A percentile compares a stretch with the other conserved stretches of the same genome.
phyloP scores from a whole-genome alignment of 2,113 vertebrate genomes.

The Micromys minutus region DNA sequence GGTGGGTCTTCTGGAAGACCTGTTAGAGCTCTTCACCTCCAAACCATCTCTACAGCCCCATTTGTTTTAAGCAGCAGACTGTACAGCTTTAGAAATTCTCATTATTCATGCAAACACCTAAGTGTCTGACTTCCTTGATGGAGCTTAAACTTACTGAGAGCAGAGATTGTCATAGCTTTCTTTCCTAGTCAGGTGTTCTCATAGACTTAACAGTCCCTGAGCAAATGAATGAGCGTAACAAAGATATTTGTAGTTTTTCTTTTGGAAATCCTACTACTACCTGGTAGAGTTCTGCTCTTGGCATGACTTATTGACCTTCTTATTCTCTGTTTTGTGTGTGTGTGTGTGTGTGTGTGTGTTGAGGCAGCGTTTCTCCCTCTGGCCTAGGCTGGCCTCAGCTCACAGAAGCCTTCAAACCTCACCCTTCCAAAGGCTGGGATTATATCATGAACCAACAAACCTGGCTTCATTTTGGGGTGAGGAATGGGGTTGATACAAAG shows the following conservation, averaged over 20 bases:
- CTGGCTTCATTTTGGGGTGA: neutral
- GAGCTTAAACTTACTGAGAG: slow-evolving; percentile 18
- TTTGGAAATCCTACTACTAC: neutral
- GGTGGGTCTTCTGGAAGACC: neutral
- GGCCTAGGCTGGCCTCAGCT: neutral
- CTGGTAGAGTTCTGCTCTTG: neutral
- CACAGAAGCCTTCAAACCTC: neutral
- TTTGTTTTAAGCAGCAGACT: slow-evolving; percentile 13
- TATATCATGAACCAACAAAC: neutral
- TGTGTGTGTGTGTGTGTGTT: too few relatives aligned
- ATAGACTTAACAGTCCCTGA: neutral
- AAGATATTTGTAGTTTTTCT: neutral
- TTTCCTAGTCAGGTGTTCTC: neutral
- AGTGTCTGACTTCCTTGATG: slow-evolving; percentile 1
- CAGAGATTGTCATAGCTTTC: slow-evolving; percentile 12
- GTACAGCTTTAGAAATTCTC: slow-evolving; percentile 21
- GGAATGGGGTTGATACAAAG: neutral
- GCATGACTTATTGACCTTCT: neutral
- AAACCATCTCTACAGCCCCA: neutral
- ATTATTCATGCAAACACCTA: slow-evolving; percentile 25
- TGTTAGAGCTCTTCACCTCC: too few relatives aligned
- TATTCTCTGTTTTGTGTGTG: neutral
- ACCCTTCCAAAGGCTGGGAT: neutral
- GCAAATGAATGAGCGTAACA: neutral
- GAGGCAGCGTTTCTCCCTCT: neutral